phyloP scores from a whole-genome alignment of 2,888 invertebrate species.

The Synanthedon myopaeformis region DNA sequence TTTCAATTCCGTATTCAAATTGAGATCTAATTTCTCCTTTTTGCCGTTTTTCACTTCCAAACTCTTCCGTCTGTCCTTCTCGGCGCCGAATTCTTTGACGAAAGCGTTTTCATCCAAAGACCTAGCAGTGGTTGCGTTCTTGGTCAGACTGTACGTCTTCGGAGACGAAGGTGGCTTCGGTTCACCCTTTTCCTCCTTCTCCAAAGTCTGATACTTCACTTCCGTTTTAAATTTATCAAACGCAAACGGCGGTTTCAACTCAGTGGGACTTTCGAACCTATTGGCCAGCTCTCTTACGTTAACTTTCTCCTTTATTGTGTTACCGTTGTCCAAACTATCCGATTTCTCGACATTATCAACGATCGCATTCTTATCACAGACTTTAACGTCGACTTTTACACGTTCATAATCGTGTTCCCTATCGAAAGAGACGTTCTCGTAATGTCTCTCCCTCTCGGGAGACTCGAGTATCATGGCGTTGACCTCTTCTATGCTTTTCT shows the following conservation, averaged over 20 bases:
- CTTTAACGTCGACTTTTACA: slow-evolving; percentile 43
- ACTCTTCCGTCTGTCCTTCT: slow-evolving; percentile 68
- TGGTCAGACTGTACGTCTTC: slow-evolving; percentile 66
- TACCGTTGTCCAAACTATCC: slow-evolving; percentile 43
- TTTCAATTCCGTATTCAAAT: slow-evolving; percentile 43
- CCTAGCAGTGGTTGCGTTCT: slow-evolving; percentile 73
- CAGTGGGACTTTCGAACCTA: slow-evolving; percentile 74
- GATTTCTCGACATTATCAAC: slow-evolving; percentile 13
- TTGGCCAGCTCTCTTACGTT: slow-evolving; percentile 73
- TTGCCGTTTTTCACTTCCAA: slow-evolving; percentile 73
- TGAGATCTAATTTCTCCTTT: slow-evolving; percentile 66
- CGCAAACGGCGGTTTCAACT: slow-evolving; percentile 67
- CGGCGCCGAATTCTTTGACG: slow-evolving; percentile 74
- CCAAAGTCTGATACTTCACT: slow-evolving; percentile 46
- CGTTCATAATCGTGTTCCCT: slow-evolving; percentile 46
- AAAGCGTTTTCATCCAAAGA: slow-evolving; percentile 82
- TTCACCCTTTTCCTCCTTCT: slow-evolving; percentile 25
- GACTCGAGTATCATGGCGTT: slow-evolving; percentile 67
- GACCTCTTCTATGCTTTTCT: slow-evolving; percentile 79
- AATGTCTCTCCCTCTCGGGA: slow-evolving; percentile 37
- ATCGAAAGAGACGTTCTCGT: slow-evolving; percentile 44
- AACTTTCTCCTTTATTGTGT: slow-evolving; percentile 25
- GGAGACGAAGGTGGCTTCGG: slow-evolving; percentile 74
- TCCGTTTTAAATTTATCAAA: slow-evolving; percentile 65
- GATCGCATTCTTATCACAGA: too few relatives aligned